Evolutionary conservation across 1,140 invertebrate genomes (phyloP).

Genomic region (Protaetia brevitarsis): DNA sequence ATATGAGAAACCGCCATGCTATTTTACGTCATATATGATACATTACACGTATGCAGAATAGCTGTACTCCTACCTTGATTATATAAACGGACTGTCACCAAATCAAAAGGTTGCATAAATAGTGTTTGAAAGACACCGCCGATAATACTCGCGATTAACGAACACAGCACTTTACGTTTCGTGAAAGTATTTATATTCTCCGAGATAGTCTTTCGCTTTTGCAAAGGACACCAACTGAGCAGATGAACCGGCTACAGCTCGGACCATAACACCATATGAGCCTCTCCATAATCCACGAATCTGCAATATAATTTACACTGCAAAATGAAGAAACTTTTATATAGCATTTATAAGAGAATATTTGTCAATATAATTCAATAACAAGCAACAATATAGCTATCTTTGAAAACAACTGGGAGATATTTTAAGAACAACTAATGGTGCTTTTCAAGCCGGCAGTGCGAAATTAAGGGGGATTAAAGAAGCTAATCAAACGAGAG

Average conservation of each 20-base stretch:
- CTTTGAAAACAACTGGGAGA: too few species aligned
- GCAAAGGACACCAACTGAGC: conserved; percentile 83
- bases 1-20: too few species aligned
- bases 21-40: too few species aligned
- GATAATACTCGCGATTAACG: conserved; percentile 74
- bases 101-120: conserved; percentile 87
- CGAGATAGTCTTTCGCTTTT: conserved; percentile 61
- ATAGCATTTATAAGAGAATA: too few species aligned
- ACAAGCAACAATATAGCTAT: too few species aligned
- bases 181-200: conserved; percentile 55
- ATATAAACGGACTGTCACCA: conserved; percentile 85
- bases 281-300: conserved; percentile 73
- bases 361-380: too few species aligned
- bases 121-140: conserved; percentile 78
- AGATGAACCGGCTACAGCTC: conserved; percentile 79
- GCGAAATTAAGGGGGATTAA: too few species aligned
- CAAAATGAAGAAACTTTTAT: too few species aligned
- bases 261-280: conserved; percentile 68
- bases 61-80: conserved; percentile 78
- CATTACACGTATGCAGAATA: too few species aligned
- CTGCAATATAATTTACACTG: conserved; percentile 30
- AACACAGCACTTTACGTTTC: conserved; percentile 61
- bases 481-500: too few species aligned
- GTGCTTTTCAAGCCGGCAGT: too few species aligned
- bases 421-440: too few species aligned